Evolutionary conservation across 2,888 invertebrate genomes (phyloP), one percentile per base, ranked within the genome.

Genomic region (Acleris emargana): DNA sequence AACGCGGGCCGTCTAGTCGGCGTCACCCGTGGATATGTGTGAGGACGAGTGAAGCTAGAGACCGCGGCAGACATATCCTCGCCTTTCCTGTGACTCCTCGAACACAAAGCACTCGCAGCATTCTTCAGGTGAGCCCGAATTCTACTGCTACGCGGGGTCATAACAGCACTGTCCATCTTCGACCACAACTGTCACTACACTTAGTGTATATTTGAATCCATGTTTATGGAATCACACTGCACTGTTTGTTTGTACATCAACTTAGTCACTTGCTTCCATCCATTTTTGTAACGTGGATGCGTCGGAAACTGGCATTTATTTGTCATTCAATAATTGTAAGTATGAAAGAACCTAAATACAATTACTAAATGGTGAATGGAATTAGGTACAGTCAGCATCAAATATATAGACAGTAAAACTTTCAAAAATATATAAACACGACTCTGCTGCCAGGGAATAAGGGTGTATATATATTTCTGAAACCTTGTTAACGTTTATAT

Each of bases 91-190:
- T 91, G 76, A 55, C 91, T 91, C 76, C 88, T 88, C 62, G 88
- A 89, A 74, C 91, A 92, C 67, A 92, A 74, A 32, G 90, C 89
- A 74, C 87, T 90, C 2, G 91, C 91, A 62, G 91, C 91, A 87
- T 90, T 91, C 79, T 92, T 91, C 73, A 91, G 73, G 75, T 90
- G 91, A 55, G 85, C 83, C 67, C 89, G 80, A 73, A 92, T 89
- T 83, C 89, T 87, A 75, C 82, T 91, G 72, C 86, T 90, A 73
- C 86, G 89, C 64, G 91, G 86, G 76, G 92, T 90, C 76, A 93
- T 77, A 70, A 91, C 86, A 74, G 93, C 93, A 81, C 93, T 90
- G 80, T 93, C 93, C 93, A 93, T 93, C 73, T 82, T 84, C 58
- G 70, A 47, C 55, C 64, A 68, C 62, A 58, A 66, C 47, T 68